These are phyloP conservation scores for Pygoscelis antarcticus DNA, from an alignment of 2,113 vertebrate genomes.

Conservation along the genomic window DNA sequence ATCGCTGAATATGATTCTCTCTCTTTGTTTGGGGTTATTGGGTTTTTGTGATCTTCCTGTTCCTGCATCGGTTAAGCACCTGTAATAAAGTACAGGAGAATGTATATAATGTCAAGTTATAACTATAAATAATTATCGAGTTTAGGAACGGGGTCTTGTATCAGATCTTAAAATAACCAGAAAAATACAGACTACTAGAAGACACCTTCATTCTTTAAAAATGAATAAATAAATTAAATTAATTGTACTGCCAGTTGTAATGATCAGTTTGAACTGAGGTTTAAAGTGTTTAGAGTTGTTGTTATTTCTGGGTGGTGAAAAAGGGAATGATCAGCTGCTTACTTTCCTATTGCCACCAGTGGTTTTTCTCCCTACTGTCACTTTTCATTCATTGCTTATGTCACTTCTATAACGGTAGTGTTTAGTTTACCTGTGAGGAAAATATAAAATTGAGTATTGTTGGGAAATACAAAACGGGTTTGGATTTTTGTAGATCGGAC, in stretches of 20 bases:
- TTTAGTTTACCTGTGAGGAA: neutral
- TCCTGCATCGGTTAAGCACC: neutral
- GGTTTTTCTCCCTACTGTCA: neutral
- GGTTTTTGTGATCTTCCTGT: neutral
- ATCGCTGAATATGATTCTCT: neutral
- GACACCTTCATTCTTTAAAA: neutral
- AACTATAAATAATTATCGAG: neutral
- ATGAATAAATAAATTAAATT: neutral
- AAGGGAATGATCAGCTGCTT: neutral
- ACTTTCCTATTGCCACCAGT: neutral
- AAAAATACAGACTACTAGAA: neutral
- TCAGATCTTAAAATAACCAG: neutral
- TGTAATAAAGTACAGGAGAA: neutral
- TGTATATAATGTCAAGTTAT: neutral
- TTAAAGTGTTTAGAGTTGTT: neutral
- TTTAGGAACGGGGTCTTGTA: neutral
- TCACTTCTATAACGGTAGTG: neutral
- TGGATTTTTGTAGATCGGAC: neutral
- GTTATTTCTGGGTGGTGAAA: neutral
- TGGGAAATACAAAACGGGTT: neutral
- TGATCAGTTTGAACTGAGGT: neutral
- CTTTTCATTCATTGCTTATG: constrained; percentile 1
- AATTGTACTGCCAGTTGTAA: neutral
- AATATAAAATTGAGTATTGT: neutral
- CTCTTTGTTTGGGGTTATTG: neutral